These are phyloP conservation scores for Oasisia sp. DNA, from an alignment of 2,888 invertebrate genomes.

Conservation along the genomic window DNA sequence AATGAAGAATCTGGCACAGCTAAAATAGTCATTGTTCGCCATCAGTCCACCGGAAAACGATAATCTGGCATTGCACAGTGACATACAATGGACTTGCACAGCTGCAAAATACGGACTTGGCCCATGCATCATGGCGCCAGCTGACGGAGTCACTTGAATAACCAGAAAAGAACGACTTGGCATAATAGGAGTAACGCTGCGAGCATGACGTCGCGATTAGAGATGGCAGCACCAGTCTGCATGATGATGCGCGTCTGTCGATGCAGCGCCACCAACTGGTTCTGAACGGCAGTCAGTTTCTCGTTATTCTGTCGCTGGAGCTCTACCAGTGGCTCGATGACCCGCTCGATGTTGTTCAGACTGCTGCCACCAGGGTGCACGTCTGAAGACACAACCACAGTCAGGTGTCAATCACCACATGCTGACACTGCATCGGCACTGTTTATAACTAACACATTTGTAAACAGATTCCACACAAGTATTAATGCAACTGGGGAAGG, in stretches of 20 bases:
- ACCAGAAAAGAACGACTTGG: conserved; percentile 29
- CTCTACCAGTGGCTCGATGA: conserved; percentile 30
- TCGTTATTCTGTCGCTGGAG: conserved; percentile 36
- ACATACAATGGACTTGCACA: background rate
- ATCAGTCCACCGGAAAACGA: background rate
- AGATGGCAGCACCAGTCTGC: conserved; percentile 8
- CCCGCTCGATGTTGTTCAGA: background rate
- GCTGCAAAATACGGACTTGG: background rate
- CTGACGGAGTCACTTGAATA: conserved; percentile 24
- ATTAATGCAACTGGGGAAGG: too few species aligned
- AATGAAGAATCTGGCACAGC: background rate
- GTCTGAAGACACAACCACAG: conserved; percentile 17
- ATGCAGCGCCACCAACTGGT: conserved; percentile 29
- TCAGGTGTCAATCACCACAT: background rate
- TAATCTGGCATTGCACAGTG: background rate
- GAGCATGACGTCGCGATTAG: conserved; percentile 28
- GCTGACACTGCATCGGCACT: background rate
- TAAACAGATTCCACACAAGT: too few species aligned
- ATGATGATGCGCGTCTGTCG: background rate
- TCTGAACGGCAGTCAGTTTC: conserved; percentile 34
- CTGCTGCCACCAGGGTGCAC: background rate
- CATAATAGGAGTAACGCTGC: conserved; percentile 24
- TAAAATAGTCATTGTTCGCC: background rate
- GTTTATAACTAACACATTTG: too few species aligned
- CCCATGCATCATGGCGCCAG: background rate